Base-by-base conservation (phyloP, 2,797 vertebrate species). In the Pagetopsis macropterus region DNA sequence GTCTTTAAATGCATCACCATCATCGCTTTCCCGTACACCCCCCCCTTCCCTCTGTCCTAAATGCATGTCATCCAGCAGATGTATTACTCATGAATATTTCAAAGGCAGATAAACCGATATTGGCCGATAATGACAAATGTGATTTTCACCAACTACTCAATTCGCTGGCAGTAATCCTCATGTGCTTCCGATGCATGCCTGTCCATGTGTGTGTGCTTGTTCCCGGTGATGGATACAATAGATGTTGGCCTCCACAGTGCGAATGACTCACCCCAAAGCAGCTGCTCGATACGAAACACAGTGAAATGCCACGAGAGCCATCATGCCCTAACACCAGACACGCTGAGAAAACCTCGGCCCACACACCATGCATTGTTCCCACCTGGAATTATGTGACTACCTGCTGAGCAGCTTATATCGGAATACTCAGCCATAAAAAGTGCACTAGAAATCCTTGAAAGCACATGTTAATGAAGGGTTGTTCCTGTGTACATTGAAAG, bases 261-360 rank as follows among this genome's bases (percentile, higher is more conserved):
- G 48, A 89, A 84, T 89, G 88, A 92, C 75, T 90, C 89, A 93
- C 84, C 81, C 79, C 75, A 72, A 84, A 82, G 78, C 87, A 84
- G 82, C 83, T 78, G 84, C 82, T 85, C 78, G 23, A 74, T 72
- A 65, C 76, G 72, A 82, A 82, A 85, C 71, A 77, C 61, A 79
- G 65, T 72, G 72, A 85, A 76, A 82, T 81, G 76, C 76, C 88
- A 79, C 15, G 64, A 83, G 80, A 82, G 77, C 72, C 77, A 81
- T 65, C 64, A 13, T 70, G 66, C 59, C 78, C 75, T 84, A 65
- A 9, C 74, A 73, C 74, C 80, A 63, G 68, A 72, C 57, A 23
- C 65, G n/a, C 65, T 41, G 83, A 80, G 74, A 54, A 61, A 46
- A 62, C 62, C 79, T 51, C 69, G 23, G 59, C 68, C 79, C 52